These are phyloP conservation scores for Coreius guichenoti DNA, from an alignment of 2,797 vertebrate genomes.

Conservation along the genomic window DNA sequence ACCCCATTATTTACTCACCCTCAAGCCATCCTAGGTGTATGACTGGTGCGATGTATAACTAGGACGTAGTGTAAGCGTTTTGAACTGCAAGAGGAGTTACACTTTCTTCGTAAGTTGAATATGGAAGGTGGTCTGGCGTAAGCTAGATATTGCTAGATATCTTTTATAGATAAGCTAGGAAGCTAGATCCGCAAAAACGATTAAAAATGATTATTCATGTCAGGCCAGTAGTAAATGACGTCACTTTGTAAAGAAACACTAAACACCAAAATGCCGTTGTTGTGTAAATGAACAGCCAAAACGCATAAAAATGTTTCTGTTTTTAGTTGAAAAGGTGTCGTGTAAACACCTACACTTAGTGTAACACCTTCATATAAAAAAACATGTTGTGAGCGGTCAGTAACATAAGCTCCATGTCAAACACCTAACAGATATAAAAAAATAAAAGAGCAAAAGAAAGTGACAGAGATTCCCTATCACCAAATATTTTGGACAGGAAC, in stretches of 20 bases:
- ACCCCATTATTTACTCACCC: too few relatives aligned
- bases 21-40: too few relatives aligned
- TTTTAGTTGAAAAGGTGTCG: not conserved
- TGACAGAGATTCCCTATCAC: not conserved
- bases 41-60: too few relatives aligned
- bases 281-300: not conserved
- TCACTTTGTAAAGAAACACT: not conserved
- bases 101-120: too few relatives aligned
- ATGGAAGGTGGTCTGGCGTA: too few relatives aligned
- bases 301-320: not conserved
- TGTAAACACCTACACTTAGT: rapidly evolving
- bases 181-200: rapidly evolving
- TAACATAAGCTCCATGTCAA: not conserved
- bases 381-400: not conserved
- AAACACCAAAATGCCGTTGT: not conserved
- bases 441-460: not conserved
- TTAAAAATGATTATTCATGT: not conserved
- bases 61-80: too few relatives aligned
- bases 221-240: too few relatives aligned
- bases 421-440: not conserved
- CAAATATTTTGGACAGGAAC: not conserved
- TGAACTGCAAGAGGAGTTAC: too few relatives aligned
- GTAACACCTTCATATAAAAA: not conserved
- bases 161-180: too few relatives aligned
- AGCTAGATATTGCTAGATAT: too few relatives aligned